phyloP scores from a whole-genome alignment of 2,888 invertebrate genomes.

The Drosophila emarginata region DNA sequence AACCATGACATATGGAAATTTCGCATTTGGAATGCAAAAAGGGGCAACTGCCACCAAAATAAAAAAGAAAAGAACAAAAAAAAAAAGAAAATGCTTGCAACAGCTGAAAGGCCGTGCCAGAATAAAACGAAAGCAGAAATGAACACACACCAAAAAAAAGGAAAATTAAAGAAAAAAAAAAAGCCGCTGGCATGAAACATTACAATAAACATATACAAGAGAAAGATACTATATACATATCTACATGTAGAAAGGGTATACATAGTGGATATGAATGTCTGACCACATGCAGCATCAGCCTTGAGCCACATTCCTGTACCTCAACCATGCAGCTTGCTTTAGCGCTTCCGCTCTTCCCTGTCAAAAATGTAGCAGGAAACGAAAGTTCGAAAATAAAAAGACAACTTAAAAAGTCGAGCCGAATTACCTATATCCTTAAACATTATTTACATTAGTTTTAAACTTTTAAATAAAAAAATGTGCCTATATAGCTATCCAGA shows the following conservation, averaged over 20 bases:
- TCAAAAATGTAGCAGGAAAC: conserved; percentile 2
- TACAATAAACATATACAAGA: conserved; percentile 41
- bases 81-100: conserved; percentile 1
- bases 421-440: not conserved
- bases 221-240: too few relatives aligned
- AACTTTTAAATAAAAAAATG: too few relatives aligned
- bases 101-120: not conserved
- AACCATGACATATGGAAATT: conserved; percentile 19
- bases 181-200: conserved; percentile 31
- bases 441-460: too few relatives aligned
- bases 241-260: too few relatives aligned
- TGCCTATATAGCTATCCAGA: too few relatives aligned
- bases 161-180: not conserved
- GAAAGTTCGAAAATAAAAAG: not conserved
- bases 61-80: not conserved
- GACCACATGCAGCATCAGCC: conserved; percentile 7
- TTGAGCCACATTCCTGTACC: conserved; percentile 8
- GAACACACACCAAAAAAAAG: not conserved
- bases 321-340: not conserved
- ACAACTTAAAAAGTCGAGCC: not conserved
- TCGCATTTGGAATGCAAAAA: conserved; percentile 1
- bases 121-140: not conserved
- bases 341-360: conserved; percentile 10
- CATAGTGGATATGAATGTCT: not conserved
- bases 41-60: not conserved